A percentile compares a stretch with the other conserved stretches of the same genome.
phyloP scores from a whole-genome alignment of 2,797 vertebrate species.

The Muscicapa comitata region DNA sequence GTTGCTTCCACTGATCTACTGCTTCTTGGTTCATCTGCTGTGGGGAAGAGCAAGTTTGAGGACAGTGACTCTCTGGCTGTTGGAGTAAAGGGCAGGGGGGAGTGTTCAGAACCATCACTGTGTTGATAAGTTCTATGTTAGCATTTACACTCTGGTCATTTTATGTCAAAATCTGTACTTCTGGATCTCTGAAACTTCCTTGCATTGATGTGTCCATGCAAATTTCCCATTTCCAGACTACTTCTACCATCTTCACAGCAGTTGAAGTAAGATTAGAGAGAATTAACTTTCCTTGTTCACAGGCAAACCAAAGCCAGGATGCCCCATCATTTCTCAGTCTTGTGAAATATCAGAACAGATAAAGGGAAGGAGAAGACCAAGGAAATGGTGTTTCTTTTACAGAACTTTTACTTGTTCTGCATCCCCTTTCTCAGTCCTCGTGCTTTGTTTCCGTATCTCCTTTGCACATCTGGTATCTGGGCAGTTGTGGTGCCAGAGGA shows the following conservation, averaged over 20 bases:
- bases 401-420: neutral
- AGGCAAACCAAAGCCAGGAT: neutral
- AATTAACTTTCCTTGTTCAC: neutral
- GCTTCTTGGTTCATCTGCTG: neutral
- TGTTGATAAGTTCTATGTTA: neutral
- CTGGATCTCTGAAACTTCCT: neutral
- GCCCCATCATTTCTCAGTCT: neutral
- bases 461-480: neutral
- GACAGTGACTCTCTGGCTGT: rapidly evolving
- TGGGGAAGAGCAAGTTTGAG: neutral
- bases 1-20: neutral
- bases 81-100: neutral
- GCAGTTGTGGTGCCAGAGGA: neutral
- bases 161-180: neutral
- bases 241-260: neutral
- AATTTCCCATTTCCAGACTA: neutral
- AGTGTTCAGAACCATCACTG: rapidly evolving
- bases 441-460: neutral
- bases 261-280: neutral
- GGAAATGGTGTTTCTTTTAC: neutral
- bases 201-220: neutral
- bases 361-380: neutral
- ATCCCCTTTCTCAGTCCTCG: neutral
- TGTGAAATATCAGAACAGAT: neutral
- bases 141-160: neutral